phyloP scores from a whole-genome alignment of 2,797 vertebrate genomes.

The Furcifer pardalis region DNA sequence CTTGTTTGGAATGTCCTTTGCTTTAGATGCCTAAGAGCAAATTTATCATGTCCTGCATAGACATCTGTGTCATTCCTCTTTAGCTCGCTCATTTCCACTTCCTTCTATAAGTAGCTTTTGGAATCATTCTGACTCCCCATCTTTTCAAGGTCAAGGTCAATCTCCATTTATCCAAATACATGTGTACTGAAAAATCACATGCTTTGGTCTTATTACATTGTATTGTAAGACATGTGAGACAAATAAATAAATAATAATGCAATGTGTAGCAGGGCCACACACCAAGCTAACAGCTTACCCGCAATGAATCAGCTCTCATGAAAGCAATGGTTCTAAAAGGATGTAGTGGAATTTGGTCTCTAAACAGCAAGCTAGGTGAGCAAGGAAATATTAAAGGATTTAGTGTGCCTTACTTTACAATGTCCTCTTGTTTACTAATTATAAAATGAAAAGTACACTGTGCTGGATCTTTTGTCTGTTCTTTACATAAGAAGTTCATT shows the following conservation, averaged over 20 bases:
- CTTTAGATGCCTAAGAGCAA: slow-evolving; percentile 53
- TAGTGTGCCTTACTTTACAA: slow-evolving; percentile 38
- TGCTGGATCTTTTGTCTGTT: slow-evolving; percentile 7
- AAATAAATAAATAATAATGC: too few relatives aligned
- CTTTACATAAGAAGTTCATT: slow-evolving; percentile 4
- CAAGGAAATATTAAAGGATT: slow-evolving; percentile 29
- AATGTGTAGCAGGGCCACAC: slow-evolving; percentile 17
- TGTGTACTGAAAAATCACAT: slow-evolving; percentile 41
- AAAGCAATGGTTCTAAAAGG: slow-evolving; percentile 23
- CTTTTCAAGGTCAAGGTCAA: slow-evolving; percentile 52
- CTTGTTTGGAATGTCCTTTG: slow-evolving; percentile 24
- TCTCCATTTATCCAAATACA: slow-evolving; percentile 4
- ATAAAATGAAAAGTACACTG: slow-evolving; percentile 19
- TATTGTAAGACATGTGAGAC: slow-evolving; percentile 36
- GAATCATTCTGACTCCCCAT: neutral
- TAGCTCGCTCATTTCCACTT: neutral
- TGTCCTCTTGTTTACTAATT: slow-evolving; percentile 14
- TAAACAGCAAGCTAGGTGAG: slow-evolving; percentile 32
- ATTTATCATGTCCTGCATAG: neutral
- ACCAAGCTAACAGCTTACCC: neutral
- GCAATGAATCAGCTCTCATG: slow-evolving; percentile 44
- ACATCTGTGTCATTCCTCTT: slow-evolving; percentile 25
- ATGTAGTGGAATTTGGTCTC: slow-evolving; percentile 35
- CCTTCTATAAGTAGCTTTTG: slow-evolving; percentile 7
- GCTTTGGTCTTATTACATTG: slow-evolving; percentile 32